Base-by-base conservation (phyloP, 2,113 vertebrate genomes). In the Chionis minor region DNA sequence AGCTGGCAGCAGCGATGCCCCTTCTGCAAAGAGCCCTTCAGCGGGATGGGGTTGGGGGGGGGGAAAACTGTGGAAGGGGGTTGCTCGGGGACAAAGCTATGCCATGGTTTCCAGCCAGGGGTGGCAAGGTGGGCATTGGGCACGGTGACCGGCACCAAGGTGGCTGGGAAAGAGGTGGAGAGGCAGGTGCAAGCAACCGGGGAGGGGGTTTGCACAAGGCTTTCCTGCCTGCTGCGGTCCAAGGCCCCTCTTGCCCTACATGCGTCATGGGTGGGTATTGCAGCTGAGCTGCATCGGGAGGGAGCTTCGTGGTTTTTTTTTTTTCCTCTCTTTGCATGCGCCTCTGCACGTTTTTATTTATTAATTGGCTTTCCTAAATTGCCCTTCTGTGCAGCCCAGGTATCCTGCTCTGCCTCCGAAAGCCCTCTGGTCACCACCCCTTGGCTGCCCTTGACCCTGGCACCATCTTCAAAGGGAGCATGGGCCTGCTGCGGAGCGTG, bases 381-480 rank as follows among this genome's bases (percentile, higher is more conserved):
- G 71, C 77, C 54, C 59, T 90, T 81, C 47, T 35, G 42, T 28
- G 38, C 90, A 67, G 62, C 42, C 24, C 89, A 95, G 95, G 96
- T 91, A 81, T 93, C 44, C 51, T 22, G 67, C 52, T 63, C 81
- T 38, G 78, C 44, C 61, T 65, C 70, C 6, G 4, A 66, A 83
- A 95, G 71, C 59, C 59, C 77, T 63, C 69, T 56, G 88, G 71
- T 89, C 97, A 92, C 90, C 82, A 87, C 77, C 90, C 77, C 54
- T 13, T 3, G 0, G 84, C 89, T 87, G 95, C 82, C 96, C 92
- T 94, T 84, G 95, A 95, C 95, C 94, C 95, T 95, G 95, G 96
- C 94, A 96, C 92, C 92, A 92, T 89, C 96, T 97, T 97, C 97
- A 98, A 97, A 98, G 97, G 81, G 63, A 96, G n/a, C 86, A 96